A percentile compares a stretch with the other conserved stretches of the same genome.
Evolutionary conservation across 2,888 invertebrate species (phyloP).

Genomic region (Ichneumoninae sp.): DNA sequence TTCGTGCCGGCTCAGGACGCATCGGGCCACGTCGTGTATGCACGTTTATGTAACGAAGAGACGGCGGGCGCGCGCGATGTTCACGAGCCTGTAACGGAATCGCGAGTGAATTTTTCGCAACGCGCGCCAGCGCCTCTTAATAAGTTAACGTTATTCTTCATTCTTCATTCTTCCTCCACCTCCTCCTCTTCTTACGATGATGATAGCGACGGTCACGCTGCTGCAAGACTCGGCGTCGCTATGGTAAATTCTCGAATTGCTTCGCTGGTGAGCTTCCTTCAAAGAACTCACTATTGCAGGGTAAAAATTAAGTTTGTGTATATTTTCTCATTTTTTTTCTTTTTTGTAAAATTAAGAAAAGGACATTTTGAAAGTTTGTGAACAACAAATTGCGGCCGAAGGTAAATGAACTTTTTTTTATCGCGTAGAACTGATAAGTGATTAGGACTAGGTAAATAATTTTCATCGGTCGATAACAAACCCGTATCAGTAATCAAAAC

Average conservation of each 20-base stretch:
- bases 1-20: constrained; percentile 54
- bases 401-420: too few species aligned
- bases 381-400: too few species aligned
- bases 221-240: neutral
- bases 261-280: neutral
- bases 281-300: neutral
- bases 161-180: neutral
- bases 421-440: too few species aligned
- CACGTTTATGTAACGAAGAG: constrained; percentile 77
- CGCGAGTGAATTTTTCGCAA: constrained; percentile 77
- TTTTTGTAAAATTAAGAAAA: too few species aligned
- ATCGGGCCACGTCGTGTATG: constrained; percentile 47
- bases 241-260: constrained; percentile 4
- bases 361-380: too few species aligned
- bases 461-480: too few species aligned
- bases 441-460: too few species aligned
- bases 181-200: constrained; percentile 13
- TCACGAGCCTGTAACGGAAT: constrained; percentile 78
- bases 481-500: too few species aligned
- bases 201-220: neutral
- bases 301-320: neutral
- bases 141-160: constrained; percentile 28
- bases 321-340: too few species aligned
- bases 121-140: constrained; percentile 55
- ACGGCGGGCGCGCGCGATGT: constrained; percentile 61